phyloP scores from a whole-genome alignment of 1,140 invertebrate species.

The Neodiprion virginianus region DNA sequence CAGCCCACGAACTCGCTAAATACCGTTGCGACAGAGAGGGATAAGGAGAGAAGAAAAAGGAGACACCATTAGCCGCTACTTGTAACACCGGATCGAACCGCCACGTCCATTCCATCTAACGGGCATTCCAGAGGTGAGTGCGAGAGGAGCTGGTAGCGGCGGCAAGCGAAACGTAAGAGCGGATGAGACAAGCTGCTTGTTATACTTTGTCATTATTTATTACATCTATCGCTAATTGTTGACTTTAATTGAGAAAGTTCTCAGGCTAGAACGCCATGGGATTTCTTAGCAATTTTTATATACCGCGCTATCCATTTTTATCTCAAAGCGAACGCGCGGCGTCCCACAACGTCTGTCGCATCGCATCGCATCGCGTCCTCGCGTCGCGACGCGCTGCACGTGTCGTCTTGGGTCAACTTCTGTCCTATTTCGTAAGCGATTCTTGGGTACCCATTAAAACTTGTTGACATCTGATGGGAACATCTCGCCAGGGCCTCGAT shows the following conservation, averaged over 20 bases:
- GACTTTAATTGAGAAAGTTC: constrained; percentile 56
- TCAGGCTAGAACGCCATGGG: constrained; percentile 43
- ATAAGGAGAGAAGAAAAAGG: neutral
- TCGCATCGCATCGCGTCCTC: too few relatives aligned
- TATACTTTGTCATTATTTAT: constrained; percentile 5
- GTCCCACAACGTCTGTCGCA: neutral
- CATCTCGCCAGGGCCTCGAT: neutral
- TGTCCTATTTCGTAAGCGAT: neutral
- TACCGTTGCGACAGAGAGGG: neutral
- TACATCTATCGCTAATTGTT: constrained; percentile 46
- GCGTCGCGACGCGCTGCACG: neutral
- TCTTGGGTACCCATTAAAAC: neutral
- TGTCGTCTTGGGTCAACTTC: neutral
- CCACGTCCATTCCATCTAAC: constrained; percentile 1
- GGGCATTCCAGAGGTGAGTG: neutral
- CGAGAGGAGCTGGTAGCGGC: too few relatives aligned
- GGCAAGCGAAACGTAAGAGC: neutral
- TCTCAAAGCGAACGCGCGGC: neutral
- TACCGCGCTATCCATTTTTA: constrained; percentile 2
- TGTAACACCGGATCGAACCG: constrained; percentile 1
- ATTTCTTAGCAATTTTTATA: constrained; percentile 23
- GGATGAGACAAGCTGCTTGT: neutral
- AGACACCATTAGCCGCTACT: constrained; percentile 2
- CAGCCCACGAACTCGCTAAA: constrained; percentile 3
- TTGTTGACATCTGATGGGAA: constrained; percentile 2